These are phyloP conservation scores for Canis aureus DNA, from an alignment of 2,113 vertebrate genomes.

Conservation along the genomic window DNA sequence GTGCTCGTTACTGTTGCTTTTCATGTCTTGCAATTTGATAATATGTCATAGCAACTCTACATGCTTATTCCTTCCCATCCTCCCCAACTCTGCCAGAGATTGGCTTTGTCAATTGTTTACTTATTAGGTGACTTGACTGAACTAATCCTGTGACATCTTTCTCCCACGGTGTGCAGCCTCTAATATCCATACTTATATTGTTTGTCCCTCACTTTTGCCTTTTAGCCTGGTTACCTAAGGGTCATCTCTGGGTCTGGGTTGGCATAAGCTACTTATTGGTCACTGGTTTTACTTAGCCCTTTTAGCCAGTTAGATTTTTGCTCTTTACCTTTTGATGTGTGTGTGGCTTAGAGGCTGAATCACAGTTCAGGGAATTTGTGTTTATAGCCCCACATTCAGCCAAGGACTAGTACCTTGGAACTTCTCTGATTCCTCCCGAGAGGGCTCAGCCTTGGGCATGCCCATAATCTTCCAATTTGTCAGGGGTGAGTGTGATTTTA, in stretches of 20 bases:
- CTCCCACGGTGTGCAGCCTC: background rate
- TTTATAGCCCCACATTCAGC: background rate
- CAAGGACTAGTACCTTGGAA: background rate
- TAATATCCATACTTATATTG: background rate
- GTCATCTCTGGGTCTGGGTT: background rate
- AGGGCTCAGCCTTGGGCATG: constrained; percentile 8
- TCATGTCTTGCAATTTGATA: background rate
- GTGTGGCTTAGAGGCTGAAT: background rate
- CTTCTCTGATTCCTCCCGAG: background rate
- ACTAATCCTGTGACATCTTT: background rate
- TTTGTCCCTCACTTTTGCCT: background rate
- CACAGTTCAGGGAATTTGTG: background rate
- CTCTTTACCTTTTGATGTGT: background rate
- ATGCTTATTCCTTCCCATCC: background rate
- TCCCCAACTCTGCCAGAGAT: background rate
- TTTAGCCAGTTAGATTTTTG: background rate
- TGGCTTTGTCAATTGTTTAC: background rate
- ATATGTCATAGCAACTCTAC: background rate
- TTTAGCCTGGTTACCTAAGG: background rate
- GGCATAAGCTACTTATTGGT: background rate
- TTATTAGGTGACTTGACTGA: background rate
- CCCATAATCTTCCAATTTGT: background rate
- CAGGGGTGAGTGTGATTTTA: background rate
- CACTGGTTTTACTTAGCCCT: background rate
- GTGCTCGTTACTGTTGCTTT: background rate